A percentile compares a stretch with the other conserved stretches of the same genome.
Conservation (phyloP, 2,113 vertebrate species). For the Eulacestoma nigropectus region DNA sequence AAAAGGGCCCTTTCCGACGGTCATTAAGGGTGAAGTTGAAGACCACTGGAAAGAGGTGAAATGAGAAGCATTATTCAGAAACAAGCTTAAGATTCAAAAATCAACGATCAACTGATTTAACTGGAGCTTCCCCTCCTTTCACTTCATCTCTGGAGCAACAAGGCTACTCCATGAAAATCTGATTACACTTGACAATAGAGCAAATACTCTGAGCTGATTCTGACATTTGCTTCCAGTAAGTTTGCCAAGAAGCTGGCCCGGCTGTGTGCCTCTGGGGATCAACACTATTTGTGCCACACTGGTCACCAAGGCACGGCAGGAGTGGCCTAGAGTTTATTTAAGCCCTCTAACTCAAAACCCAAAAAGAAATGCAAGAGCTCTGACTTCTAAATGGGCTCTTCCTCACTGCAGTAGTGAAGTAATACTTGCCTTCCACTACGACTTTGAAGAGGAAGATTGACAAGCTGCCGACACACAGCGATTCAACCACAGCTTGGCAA, state of each 20-base stretch:
- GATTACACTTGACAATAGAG: background rate
- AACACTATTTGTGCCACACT: fast-evolving
- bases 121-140: background rate
- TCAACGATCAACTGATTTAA: background rate
- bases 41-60: slow-evolving; percentile 75
- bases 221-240: background rate
- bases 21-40: slow-evolving; percentile 96
- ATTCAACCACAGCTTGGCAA: background rate
- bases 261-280: background rate
- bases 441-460: background rate
- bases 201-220: background rate
- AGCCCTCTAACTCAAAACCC: background rate
- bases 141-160: background rate
- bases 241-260: background rate
- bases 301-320: background rate
- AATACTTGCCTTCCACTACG: background rate
- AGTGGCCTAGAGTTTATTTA: background rate
- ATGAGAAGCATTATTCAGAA: background rate
- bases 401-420: background rate
- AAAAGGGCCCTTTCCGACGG: slow-evolving; percentile 88
- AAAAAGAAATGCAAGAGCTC: background rate
- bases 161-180: background rate
- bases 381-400: background rate
- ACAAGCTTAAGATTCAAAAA: background rate
- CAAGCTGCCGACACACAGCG: background rate